These are phyloP conservation scores for Mastomys coucha DNA, from an alignment of 2,113 vertebrate genomes.

Conservation along the genomic window DNA sequence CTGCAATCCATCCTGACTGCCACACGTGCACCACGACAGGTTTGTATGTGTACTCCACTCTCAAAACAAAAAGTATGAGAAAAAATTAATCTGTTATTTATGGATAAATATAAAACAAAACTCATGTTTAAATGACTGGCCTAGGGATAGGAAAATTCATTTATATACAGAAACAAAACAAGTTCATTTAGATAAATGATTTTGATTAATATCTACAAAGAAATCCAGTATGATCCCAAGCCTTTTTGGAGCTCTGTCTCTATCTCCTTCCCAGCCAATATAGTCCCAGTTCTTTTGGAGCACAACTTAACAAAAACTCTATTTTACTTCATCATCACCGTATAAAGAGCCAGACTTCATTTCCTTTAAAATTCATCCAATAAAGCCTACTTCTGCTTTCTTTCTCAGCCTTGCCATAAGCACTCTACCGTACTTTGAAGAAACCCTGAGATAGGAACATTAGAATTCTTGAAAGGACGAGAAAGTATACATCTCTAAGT, in stretches of 20 bases:
- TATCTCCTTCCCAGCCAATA: background rate
- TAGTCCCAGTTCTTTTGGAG: background rate
- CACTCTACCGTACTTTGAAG: background rate
- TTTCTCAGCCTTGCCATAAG: background rate
- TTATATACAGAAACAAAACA: background rate
- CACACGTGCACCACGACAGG: background rate
- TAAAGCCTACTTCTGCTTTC: background rate
- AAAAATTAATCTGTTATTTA: background rate
- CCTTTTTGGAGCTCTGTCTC: background rate
- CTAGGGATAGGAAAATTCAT: background rate
- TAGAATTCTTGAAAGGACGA: background rate
- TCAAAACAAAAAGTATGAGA: background rate
- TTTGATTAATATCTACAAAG: background rate
- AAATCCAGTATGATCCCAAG: background rate
- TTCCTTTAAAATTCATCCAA: background rate
- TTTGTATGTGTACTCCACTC: too few relatives aligned
- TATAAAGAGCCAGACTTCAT: background rate
- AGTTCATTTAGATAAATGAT: background rate
- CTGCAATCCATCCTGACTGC: background rate
- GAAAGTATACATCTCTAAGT: background rate
- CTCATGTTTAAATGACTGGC: background rate
- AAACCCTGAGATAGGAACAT: background rate
- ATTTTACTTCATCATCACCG: background rate
- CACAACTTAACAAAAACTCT: background rate
- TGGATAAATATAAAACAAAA: background rate